Evolutionary conservation across 1,140 invertebrate genomes (phyloP), one percentile per base, ranked within the genome.

Genomic region (Drosophila subobscura): DNA sequence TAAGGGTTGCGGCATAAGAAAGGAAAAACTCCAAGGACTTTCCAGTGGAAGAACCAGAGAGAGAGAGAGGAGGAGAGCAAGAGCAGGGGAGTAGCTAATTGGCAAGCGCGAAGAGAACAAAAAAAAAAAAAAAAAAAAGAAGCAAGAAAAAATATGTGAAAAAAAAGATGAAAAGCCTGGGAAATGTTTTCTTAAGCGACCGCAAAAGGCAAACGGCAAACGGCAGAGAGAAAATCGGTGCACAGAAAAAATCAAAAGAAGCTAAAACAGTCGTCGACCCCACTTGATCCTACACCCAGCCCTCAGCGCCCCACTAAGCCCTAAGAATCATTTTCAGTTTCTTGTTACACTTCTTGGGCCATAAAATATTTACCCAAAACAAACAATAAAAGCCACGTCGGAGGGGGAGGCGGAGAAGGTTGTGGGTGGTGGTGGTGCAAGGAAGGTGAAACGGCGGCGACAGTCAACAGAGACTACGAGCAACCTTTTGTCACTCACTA

Each of bases 341-440:
- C 83, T 88, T 86, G 64, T 60, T 40, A 63, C 58, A 63, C 73
- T 86, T 86, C 78, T 88, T 86, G 66, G 52, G 47, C 65, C 65
- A 44, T 63, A 77, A 76, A 86, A 79, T 86, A 83, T 88, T 88
- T 79, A 56, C 56, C 37, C 45, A 76, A 27, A 16, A 49, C 59
- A 67, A 88, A 83, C 78, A 86, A 77, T 77, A 14, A 51, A 23
- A 50, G 33, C 44, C 49, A 49, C 56, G 20, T 50, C 45, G n/a
- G 27, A 47, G 55, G 40, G 12, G 51, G 41, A 10, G 16, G 27
- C 10, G 47, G 37, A 3, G n/a, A 5, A n/a, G 22, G 57, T 10
- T 14, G 41, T 33, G 33, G 27, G 27, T 29, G 22, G n/a, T 29
- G 22, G n/a, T 20, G 16, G 16, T 20, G 16, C 20, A 41, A 44